Evolutionary conservation across 2,797 vertebrate genomes (phyloP).

Genomic region (Hipposideros larvatus): DNA sequence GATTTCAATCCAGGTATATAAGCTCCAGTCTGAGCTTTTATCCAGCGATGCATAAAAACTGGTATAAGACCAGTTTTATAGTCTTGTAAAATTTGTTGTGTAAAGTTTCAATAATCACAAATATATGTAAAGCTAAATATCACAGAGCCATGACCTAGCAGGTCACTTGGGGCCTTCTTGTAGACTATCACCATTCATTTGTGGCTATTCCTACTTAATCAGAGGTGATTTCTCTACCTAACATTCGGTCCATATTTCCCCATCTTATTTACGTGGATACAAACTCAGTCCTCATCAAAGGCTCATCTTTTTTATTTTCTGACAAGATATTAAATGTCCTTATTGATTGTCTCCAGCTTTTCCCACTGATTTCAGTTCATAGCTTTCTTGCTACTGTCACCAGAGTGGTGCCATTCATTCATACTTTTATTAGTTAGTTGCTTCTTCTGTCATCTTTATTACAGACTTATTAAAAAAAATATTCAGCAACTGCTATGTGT

Average conservation of each 20-base stretch:
- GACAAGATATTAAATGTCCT: not conserved
- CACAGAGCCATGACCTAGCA: not conserved
- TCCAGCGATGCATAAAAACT: not conserved
- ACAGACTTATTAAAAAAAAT: constrained; percentile 24
- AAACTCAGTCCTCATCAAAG: not conserved
- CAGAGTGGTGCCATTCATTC: not conserved
- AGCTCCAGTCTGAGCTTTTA: not conserved
- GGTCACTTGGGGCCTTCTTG: not conserved
- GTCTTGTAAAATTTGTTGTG: not conserved
- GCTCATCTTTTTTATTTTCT: constrained; percentile 2
- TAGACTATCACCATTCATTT: not conserved
- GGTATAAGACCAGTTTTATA: not conserved
- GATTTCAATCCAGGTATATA: constrained; percentile 26
- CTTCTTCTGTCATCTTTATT: constrained; percentile 30
- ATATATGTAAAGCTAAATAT: not conserved
- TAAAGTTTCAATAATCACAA: not conserved
- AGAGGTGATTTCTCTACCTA: not conserved
- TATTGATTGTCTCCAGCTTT: not conserved
- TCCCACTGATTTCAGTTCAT: constrained; percentile 24
- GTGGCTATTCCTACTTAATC: not conserved
- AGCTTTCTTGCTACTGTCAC: not conserved
- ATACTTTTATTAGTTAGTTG: constrained; percentile 25
- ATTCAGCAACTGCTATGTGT: constrained; percentile 13
- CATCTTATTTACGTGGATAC: not conserved
- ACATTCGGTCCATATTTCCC: not conserved